phyloP scores from a whole-genome alignment of 2,113 vertebrate genomes.

The Mastomys coucha region DNA sequence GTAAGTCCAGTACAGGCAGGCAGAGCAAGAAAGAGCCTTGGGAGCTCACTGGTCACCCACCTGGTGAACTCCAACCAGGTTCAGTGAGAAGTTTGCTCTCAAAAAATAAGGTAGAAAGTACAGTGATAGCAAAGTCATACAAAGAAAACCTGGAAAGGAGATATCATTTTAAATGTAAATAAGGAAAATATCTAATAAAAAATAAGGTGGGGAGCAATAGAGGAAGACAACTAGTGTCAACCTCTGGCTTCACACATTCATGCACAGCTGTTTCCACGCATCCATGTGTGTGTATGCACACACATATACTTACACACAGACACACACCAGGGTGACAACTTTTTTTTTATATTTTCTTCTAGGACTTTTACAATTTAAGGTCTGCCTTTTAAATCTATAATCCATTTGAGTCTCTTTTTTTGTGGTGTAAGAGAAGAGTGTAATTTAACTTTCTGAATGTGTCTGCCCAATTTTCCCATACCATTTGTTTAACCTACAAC shows the following conservation, averaged over 20 bases:
- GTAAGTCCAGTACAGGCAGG: background rate
- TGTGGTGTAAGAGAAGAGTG: background rate
- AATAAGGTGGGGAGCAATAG: background rate
- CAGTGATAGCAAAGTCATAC: too few species aligned
- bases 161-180: too few species aligned
- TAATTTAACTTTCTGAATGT: background rate
- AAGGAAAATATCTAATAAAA: background rate
- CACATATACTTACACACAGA: background rate
- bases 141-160: too few species aligned
- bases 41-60: too few species aligned
- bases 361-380: background rate
- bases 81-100: background rate
- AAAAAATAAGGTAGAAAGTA: background rate
- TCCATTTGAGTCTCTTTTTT: background rate
- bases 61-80: background rate
- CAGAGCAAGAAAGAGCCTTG: background rate
- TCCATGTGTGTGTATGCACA: fast-evolving
- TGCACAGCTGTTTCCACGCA: background rate
- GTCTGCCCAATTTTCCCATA: background rate
- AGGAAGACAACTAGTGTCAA: background rate
- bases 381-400: background rate
- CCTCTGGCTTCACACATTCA: background rate
- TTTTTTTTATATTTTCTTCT: background rate
- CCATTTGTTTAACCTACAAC: background rate
- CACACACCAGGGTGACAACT: fast-evolving